Evolutionary conservation across 2,797 vertebrate genomes (phyloP).

Genomic region (Scarus forsteni): DNA sequence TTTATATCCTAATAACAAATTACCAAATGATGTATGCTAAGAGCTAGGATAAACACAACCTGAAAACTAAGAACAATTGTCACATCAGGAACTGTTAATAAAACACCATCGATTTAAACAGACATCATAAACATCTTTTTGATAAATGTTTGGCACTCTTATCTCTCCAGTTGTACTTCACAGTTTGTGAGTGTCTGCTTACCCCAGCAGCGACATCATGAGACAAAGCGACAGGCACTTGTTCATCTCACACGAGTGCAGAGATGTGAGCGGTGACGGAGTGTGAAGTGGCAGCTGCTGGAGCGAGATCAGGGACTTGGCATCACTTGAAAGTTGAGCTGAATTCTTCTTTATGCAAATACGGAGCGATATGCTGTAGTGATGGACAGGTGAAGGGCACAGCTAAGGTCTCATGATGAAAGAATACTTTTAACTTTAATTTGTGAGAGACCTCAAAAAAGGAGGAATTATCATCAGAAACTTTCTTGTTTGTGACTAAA

Average conservation of each 20-base stretch:
- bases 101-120: too few relatives aligned
- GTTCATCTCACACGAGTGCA: constrained; percentile 10
- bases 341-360: constrained; percentile 21
- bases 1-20: too few relatives aligned
- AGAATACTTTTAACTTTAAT: neutral
- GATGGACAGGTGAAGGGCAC: neutral
- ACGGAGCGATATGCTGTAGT: neutral
- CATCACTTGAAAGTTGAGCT: constrained; percentile 19
- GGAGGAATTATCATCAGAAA: neutral
- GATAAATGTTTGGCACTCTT: neutral
- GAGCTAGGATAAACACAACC: too few relatives aligned
- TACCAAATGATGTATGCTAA: too few relatives aligned
- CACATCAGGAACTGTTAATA: too few relatives aligned
- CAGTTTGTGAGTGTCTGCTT: neutral
- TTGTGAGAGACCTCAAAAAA: neutral
- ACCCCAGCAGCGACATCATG: neutral
- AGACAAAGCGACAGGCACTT: constrained; percentile 13
- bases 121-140: neutral
- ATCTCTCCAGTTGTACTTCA: neutral
- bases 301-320: constrained; percentile 5
- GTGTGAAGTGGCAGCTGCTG: constrained; percentile 19
- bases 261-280: neutral
- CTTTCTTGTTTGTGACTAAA: neutral
- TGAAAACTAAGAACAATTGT: too few relatives aligned
- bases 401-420: neutral